Conservation (phyloP, 1,140 invertebrate species). For the Drosophila malerkotliana region DNA sequence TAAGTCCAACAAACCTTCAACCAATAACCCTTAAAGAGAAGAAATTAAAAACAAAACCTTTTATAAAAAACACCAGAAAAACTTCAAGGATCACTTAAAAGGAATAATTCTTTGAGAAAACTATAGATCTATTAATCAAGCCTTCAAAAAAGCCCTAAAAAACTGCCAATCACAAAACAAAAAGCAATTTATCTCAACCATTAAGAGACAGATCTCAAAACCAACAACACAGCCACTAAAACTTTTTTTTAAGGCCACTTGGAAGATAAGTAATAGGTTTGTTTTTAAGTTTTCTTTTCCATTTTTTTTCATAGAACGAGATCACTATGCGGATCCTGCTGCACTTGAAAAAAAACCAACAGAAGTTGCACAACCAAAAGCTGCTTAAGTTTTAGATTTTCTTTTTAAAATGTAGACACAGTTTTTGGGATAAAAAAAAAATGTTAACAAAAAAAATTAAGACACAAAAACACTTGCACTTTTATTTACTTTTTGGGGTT, state of each 20-base stretch:
- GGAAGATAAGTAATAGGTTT: background rate
- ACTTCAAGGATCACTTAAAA: no score
- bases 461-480: background rate
- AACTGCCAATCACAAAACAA: no score
- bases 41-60: no score
- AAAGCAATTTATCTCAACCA: background rate
- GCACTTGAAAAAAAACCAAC: background rate
- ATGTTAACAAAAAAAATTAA: background rate
- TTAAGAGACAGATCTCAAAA: background rate
- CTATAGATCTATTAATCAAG: background rate
- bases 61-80: no score
- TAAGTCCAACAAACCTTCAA: no score
- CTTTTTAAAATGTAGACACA: background rate
- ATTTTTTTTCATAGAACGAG: background rate
- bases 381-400: background rate
- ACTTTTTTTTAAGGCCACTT: background rate
- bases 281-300: no score
- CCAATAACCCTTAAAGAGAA: no score
- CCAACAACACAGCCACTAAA: background rate
- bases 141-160: background rate
- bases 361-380: constrained; percentile 14
- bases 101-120: background rate
- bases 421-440: background rate
- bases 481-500: background rate
- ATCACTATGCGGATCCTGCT: constrained; percentile 3